These are phyloP conservation scores for Xyliphius kryptos DNA, from an alignment of 2,113 vertebrate genomes.

Conservation along the genomic window DNA sequence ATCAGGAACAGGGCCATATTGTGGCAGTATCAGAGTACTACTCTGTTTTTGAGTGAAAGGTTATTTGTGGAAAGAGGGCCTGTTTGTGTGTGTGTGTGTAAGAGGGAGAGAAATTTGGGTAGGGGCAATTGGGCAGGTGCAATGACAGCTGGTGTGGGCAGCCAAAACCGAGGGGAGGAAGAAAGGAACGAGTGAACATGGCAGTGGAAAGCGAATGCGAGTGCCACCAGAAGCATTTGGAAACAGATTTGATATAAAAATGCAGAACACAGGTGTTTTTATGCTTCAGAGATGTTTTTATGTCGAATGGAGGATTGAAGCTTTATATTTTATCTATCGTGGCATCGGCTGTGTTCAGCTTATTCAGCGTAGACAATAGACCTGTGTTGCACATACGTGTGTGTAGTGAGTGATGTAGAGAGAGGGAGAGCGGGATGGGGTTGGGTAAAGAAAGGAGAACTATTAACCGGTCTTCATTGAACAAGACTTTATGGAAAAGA, in stretches of 20 bases:
- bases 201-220: constrained; percentile 1
- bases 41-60: constrained; percentile 31
- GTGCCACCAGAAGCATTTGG: not conserved
- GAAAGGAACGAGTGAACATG: constrained; percentile 35
- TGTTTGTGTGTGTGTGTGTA: constrained; percentile 21
- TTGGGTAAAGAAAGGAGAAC: constrained; percentile 3
- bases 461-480: constrained; percentile 25
- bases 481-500: constrained; percentile 30
- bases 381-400: too few species aligned
- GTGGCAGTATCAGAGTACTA: constrained; percentile 31
- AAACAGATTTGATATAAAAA: constrained; percentile 5
- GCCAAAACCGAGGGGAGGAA: constrained; percentile 54
- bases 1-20: constrained; percentile 25
- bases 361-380: too few species aligned
- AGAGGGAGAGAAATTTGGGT: constrained; percentile 36
- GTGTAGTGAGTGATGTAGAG: constrained; percentile 34
- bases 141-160: constrained; percentile 67
- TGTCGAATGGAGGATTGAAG: not conserved
- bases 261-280: constrained; percentile 1
- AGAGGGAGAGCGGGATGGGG: constrained; percentile 7
- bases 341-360: not conserved
- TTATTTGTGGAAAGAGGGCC: constrained; percentile 15
- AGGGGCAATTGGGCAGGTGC: constrained; percentile 62
- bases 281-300: not conserved
- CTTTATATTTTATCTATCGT: constrained; percentile 1